Base-by-base conservation (phyloP, 2,888 invertebrate species). In the Epinotia brunnichana region DNA sequence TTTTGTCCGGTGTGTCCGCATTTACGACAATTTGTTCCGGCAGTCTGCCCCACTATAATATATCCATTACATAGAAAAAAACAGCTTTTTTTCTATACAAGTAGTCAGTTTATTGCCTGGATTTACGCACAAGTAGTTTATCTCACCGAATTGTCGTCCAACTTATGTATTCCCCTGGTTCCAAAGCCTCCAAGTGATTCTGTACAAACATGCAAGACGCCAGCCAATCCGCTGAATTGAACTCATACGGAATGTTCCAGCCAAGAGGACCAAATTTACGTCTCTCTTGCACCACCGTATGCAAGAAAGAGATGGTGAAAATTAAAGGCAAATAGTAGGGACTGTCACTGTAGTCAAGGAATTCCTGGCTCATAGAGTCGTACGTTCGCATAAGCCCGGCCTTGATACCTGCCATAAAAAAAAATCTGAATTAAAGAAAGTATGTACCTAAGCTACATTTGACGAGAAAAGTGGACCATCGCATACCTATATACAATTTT, bases 161-260 rank as follows among this genome's bases (percentile, higher is more conserved):
- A 82, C 96, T 97, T 48, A 96, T 95, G 21, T 94, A 94, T 81
- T 95, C 95, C 74, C 96, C 96, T 0, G 95, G 95, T 82, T 97
- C 97, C 76, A 96, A 92, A 74, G 95, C 95, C 82, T 97, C 97
- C 71, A 98, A 91, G 89, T 98, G 97, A 85, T 97, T 97, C 83
- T 97, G 97, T 7, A 97, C 94, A 84, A 97, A 98, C 90, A 97
- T 95, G 69, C 97, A 96, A 75, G 96, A 97, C 1, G 98, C 96
- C 75, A 96, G 90, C 97, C 97, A 97, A 87, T 98, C 98, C 10
- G 98, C 96, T 0, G 96, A 96, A 90, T 98, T 98, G 82, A 98
- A 98, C 86, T 98, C 98, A 81, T 98, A 98, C 0, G 98, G 98
- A 80, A 98, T 98, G 81, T 97, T 98, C 98, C 98, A 98, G 0